These are phyloP conservation scores for Neotoma lepida DNA, from an alignment of 2,113 vertebrate genomes.

Conservation along the genomic window DNA sequence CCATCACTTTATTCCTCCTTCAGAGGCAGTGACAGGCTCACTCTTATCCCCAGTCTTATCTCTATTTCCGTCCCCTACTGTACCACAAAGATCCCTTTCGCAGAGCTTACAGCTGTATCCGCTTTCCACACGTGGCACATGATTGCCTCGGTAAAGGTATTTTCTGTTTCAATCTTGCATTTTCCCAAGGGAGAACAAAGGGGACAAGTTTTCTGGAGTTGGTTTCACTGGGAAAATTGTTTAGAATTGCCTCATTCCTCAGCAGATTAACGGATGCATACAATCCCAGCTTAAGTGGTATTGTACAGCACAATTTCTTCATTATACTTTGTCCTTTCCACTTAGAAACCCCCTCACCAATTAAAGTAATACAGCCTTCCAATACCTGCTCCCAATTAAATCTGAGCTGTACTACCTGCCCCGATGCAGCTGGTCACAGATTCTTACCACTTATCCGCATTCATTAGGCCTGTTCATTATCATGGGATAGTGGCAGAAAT, in stretches of 20 bases:
- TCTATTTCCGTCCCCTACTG: conserved; percentile 94
- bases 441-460: conserved; percentile 92
- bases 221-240: conserved; percentile 99
- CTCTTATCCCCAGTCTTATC: conserved; percentile 95
- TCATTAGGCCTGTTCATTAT: conserved; percentile 99
- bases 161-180: conserved; percentile 99
- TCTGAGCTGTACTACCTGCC: conserved; percentile 97
- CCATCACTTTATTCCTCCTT: conserved; percentile 94
- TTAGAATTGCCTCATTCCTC: conserved; percentile 99
- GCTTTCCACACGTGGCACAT: conserved; percentile 98
- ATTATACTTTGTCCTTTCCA: conserved; percentile 99
- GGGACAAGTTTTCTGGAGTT: conserved; percentile 95
- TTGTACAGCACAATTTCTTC: conserved; percentile 99
- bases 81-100: conserved; percentile 93
- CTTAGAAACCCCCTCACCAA: conserved; percentile 97
- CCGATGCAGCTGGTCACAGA: conserved; percentile 94
- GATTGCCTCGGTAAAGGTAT: conserved; percentile 98
- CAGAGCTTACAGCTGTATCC: conserved; percentile 94
- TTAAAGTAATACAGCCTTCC: conserved; percentile 99
- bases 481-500: conserved; percentile 95
- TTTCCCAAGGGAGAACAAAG: conserved; percentile 98
- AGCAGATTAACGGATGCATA: conserved; percentile 99
- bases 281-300: conserved; percentile 98
- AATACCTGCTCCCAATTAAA: conserved; percentile 99
- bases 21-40: conserved; percentile 91